A percentile compares a stretch with the other conserved stretches of the same genome.
phyloP scores from a whole-genome alignment of 1,140 invertebrate species.

The Drosophila sucinea region DNA sequence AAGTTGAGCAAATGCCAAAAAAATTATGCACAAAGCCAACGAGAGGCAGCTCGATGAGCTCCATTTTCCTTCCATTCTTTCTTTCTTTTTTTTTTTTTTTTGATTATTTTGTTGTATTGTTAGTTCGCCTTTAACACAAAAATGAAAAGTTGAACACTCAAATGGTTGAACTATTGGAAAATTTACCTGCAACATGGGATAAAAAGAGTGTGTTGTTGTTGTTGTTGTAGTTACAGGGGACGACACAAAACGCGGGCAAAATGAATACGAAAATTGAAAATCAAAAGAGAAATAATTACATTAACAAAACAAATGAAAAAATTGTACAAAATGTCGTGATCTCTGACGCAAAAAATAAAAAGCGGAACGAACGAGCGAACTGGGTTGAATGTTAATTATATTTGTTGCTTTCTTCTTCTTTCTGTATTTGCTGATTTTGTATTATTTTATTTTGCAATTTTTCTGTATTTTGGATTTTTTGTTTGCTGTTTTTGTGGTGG shows the following conservation, averaged over 20 bases:
- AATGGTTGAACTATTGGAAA: constrained; percentile 30
- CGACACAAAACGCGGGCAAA: constrained; percentile 66
- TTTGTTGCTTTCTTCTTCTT: not conserved
- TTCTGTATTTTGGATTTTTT: constrained; percentile 18
- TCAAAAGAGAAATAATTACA: constrained; percentile 47
- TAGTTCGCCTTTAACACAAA: constrained; percentile 46
- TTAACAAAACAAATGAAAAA: constrained; percentile 18
- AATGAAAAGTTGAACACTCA: constrained; percentile 51
- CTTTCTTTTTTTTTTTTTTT: constrained; percentile 10
- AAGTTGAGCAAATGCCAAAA: constrained; percentile 69
- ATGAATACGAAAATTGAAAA: constrained; percentile 24
- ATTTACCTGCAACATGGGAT: constrained; percentile 60
- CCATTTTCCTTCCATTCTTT: constrained; percentile 20
- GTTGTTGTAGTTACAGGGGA: constrained; percentile 61
- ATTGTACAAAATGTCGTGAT: constrained; percentile 10
- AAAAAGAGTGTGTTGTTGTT: constrained; percentile 32
- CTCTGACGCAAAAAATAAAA: constrained; percentile 45
- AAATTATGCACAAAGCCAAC: constrained; percentile 72
- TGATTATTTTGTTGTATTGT: constrained; percentile 20
- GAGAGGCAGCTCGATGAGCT: constrained; percentile 37
- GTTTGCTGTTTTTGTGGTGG: constrained; percentile 24
- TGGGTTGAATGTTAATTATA: constrained; percentile 35
- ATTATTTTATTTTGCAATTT: not conserved
- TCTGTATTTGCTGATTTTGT: constrained; percentile 40
- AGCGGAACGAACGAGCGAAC: constrained; percentile 49